Evolutionary conservation across 2,888 invertebrate species (phyloP).

Genomic region (Lithodes maja): DNA sequence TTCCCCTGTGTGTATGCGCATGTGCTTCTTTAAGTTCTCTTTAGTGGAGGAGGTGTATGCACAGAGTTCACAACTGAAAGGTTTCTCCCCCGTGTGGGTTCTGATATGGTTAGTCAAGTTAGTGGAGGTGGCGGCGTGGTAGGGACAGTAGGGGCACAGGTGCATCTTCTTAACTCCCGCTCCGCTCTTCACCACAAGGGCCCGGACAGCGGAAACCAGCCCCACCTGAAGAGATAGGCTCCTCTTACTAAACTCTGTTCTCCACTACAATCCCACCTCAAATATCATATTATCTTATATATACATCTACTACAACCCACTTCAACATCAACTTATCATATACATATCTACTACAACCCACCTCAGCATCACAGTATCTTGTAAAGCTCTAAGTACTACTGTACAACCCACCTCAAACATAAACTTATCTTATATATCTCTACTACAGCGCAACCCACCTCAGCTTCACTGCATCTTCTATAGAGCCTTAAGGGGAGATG

Average conservation of each 20-base stretch:
- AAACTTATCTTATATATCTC: too few species aligned
- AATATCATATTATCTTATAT: neutral
- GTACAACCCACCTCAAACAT: too few species aligned
- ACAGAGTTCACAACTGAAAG: slow-evolving; percentile 43
- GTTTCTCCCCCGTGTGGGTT: slow-evolving; percentile 62
- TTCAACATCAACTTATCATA: neutral
- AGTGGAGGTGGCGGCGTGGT: slow-evolving; percentile 51
- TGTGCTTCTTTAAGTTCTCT: slow-evolving; percentile 82
- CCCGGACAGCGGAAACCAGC: slow-evolving; percentile 27
- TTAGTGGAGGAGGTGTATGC: slow-evolving; percentile 80
- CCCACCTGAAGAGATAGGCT: slow-evolving; percentile 55
- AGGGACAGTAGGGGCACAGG: slow-evolving; percentile 57
- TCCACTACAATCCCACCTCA: neutral
- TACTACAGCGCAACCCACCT: too few species aligned
- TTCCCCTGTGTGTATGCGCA: slow-evolving; percentile 64
- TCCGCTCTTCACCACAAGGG: slow-evolving; percentile 5
- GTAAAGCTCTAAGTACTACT: neutral
- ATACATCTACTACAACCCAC: neutral
- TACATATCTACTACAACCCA: neutral
- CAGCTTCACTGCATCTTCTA: too few species aligned
- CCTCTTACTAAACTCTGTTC: slow-evolving; percentile 47
- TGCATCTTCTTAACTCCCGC: slow-evolving; percentile 27
- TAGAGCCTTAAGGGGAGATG: too few species aligned
- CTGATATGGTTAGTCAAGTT: slow-evolving; percentile 57
- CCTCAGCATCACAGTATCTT: neutral